A percentile compares a stretch with the other conserved stretches of the same genome.
Conservation (phyloP, 2,797 vertebrate genomes). For the Sparus aurata region DNA sequence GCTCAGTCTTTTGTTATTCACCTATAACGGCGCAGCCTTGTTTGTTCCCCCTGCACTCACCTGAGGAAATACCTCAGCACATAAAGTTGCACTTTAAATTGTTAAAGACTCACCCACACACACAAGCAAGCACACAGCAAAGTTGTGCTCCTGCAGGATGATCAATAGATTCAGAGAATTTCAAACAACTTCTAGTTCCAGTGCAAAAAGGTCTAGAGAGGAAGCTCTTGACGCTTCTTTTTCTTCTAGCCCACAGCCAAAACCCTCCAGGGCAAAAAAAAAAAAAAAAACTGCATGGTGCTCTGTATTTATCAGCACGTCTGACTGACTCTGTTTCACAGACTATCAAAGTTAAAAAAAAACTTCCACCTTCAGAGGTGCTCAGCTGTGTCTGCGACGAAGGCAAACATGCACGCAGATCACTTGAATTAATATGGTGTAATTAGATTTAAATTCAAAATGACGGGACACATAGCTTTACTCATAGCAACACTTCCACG, state of each 20-base stretch:
- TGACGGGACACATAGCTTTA: constrained; percentile 32
- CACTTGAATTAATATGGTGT: constrained; percentile 29
- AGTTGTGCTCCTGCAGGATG: constrained; percentile 28
- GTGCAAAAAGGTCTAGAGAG: constrained; percentile 6
- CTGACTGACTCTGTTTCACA: no score
- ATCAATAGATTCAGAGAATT: constrained; percentile 37
- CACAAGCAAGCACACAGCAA: not conserved
- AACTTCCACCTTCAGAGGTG: constrained; percentile 24
- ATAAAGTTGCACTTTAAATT: constrained; percentile 33
- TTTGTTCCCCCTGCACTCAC: not conserved
- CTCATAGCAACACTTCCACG: constrained; percentile 19
- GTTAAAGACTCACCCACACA: constrained; percentile 3
- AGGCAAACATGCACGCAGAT: constrained; percentile 8
- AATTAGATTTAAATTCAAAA: constrained; percentile 47
- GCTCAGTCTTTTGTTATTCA: constrained; percentile 41
- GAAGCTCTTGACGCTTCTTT: constrained; percentile 19
- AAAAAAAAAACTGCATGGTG: not conserved
- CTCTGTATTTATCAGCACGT: constrained; percentile 32
- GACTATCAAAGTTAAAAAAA: constrained; percentile 27
- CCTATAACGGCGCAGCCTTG: constrained; percentile 2
- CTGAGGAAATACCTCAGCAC: constrained; percentile 20
- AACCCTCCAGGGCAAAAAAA: constrained; percentile 26
- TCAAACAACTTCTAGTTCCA: constrained; percentile 16
- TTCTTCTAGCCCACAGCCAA: constrained; percentile 21
- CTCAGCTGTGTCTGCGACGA: constrained; percentile 17